A percentile compares a stretch with the other conserved stretches of the same genome.
These are phyloP conservation scores for Drosophila subpulchrella DNA, from an alignment of 1,140 invertebrate genomes.

Conservation along the genomic window DNA sequence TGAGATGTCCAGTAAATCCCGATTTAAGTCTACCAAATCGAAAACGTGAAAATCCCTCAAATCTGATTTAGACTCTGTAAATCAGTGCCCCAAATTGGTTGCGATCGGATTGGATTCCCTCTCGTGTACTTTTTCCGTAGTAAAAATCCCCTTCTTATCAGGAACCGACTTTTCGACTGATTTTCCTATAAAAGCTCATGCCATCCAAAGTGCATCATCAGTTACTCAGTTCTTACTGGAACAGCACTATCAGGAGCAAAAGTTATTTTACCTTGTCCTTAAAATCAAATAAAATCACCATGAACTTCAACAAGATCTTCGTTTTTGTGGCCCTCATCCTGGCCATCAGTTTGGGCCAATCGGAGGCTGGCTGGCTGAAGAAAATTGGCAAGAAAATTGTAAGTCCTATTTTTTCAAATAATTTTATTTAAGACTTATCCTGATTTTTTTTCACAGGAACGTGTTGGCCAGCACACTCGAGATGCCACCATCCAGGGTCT, in stretches of 20 bases:
- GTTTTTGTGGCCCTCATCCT: conserved; percentile 68
- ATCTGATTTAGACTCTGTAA: neutral
- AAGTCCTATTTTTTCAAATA: neutral
- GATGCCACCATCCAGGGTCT: conserved; percentile 69
- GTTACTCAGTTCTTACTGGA: conserved; percentile 10
- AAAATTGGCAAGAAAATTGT: conserved; percentile 70
- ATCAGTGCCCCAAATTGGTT: neutral
- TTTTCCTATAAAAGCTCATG: neutral
- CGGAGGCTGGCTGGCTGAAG: conserved; percentile 69
- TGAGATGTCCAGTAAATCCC: neutral
- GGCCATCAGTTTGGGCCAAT: conserved; percentile 65
- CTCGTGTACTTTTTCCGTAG: neutral
- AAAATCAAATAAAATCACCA: conserved; percentile 27
- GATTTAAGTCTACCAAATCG: neutral
- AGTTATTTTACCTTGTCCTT: neutral
- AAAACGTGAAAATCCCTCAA: neutral
- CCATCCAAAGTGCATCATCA: conserved; percentile 19
- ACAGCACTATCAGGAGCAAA: conserved; percentile 3
- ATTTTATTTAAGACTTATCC: neutral
- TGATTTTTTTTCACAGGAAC: conserved; percentile 40
- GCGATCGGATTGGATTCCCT: neutral
- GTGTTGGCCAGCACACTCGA: conserved; percentile 65
- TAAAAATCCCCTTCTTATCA: conserved; percentile 3
- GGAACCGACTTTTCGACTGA: neutral
- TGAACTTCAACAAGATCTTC: conserved; percentile 74